Percentiles rank a stretch among this genome's conserved stretches.
phyloP scores from a whole-genome alignment of 2,888 invertebrate genomes.

The Heliconius ismenius region DNA sequence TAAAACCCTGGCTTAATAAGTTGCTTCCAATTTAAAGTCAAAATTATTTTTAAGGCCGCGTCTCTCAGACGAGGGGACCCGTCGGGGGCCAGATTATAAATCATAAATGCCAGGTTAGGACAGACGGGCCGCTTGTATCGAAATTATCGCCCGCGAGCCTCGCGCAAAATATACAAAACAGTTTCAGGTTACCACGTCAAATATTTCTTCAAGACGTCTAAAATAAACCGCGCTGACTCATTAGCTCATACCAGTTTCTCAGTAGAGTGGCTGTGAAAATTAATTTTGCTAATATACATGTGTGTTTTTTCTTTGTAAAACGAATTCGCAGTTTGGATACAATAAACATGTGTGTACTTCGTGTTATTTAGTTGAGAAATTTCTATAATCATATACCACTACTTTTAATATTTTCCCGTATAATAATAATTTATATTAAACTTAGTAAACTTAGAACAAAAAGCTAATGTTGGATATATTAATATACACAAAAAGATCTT shows the following conservation, averaged over 20 bases:
- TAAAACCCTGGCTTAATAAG: conserved; percentile 71
- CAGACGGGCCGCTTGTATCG: conserved; percentile 64
- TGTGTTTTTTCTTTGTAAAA: conserved; percentile 3
- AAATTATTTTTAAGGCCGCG: conserved; percentile 74
- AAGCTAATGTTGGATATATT: conserved; percentile 20
- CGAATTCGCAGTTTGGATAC: background rate
- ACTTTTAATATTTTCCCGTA: background rate
- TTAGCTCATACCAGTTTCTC: conserved; percentile 43
- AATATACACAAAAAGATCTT: conserved; percentile 29
- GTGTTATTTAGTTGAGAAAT: conserved; percentile 4
- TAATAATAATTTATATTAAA: conserved; percentile 11
- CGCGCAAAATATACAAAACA: conserved; percentile 76
- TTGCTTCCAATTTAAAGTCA: conserved; percentile 76
- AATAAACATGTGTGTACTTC: background rate
- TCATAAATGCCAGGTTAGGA: conserved; percentile 77
- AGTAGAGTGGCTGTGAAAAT: conserved; percentile 27
- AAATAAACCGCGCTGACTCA: conserved; percentile 67
- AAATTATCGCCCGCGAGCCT: conserved; percentile 75
- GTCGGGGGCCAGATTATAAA: conserved; percentile 77
- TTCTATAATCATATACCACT: background rate
- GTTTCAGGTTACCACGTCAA: conserved; percentile 74
- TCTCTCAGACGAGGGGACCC: conserved; percentile 70
- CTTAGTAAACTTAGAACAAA: conserved; percentile 19
- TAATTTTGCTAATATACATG: conserved; percentile 21
- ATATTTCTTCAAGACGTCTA: conserved; percentile 67